These are phyloP conservation scores for Rhagonycha lutea DNA, from an alignment of 2,888 invertebrate genomes.

Conservation along the genomic window DNA sequence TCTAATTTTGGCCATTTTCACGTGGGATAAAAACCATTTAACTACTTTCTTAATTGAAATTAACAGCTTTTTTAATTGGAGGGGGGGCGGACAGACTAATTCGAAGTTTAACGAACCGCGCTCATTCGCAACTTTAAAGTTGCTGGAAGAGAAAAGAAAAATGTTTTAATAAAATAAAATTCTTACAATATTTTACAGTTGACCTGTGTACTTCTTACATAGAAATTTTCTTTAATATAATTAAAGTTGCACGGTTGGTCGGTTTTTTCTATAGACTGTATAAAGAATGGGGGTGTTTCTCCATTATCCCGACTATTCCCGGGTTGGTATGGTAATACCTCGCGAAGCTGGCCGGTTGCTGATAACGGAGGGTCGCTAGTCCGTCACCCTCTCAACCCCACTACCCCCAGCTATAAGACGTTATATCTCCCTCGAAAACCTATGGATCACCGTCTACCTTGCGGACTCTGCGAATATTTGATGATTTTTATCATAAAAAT, in stretches of 20 bases:
- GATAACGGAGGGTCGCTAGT: slow-evolving; percentile 56
- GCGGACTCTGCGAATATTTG: slow-evolving; percentile 43
- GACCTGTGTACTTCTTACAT: neutral
- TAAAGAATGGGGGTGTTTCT: slow-evolving; percentile 42
- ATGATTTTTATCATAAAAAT: slow-evolving; percentile 30
- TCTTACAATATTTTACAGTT: neutral
- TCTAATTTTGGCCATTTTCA: neutral
- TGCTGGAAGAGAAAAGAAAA: neutral
- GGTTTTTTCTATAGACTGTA: slow-evolving; percentile 36
- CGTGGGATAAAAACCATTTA: neutral
- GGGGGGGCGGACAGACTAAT: neutral
- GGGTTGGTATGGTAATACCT: slow-evolving; percentile 55
- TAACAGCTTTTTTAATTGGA: neutral
- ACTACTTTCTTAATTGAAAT: neutral
- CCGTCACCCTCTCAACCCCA: slow-evolving; percentile 37
- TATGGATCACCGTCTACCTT: slow-evolving; percentile 46
- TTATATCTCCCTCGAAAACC: slow-evolving; percentile 40
- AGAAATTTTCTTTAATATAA: slow-evolving; percentile 32
- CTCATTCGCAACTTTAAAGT: neutral
- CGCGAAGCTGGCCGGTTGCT: slow-evolving; percentile 56
- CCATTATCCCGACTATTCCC: slow-evolving; percentile 52
- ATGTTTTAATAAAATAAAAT: neutral
- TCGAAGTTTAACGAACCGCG: neutral
- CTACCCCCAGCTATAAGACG: slow-evolving; percentile 27
- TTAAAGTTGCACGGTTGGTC: slow-evolving; percentile 39